Conservation (phyloP, 2,113 vertebrate genomes). For the Bungarus multicinctus region DNA sequence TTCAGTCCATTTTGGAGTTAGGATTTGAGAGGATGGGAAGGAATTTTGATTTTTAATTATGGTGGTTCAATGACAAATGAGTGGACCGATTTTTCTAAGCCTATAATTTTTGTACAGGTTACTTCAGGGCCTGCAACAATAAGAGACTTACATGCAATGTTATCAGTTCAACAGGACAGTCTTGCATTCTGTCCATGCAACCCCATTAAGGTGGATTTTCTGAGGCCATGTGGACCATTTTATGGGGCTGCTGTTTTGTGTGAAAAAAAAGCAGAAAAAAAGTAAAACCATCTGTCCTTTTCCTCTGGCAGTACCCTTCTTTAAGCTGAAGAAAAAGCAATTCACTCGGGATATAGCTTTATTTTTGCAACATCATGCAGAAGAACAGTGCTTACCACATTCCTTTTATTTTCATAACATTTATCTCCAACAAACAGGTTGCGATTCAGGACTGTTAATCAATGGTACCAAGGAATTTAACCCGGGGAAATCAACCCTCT, state of each 20-base stretch:
- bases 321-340: neutral
- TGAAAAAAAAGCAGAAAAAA: neutral
- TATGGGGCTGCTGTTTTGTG: neutral
- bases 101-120: neutral
- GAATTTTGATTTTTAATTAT: neutral
- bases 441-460: conserved; percentile 2
- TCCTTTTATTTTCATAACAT: neutral
- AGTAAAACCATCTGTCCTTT: neutral
- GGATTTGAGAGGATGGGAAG: neutral
- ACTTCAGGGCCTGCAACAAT: neutral
- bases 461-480: neutral
- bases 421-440: neutral
- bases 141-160: neutral
- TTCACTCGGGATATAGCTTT: neutral
- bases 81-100: neutral
- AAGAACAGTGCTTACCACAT: neutral
- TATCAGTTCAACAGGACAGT: neutral
- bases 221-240: neutral
- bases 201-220: conserved; percentile 18
- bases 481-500: conserved; percentile 37
- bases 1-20: neutral
- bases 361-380: neutral
- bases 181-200: neutral
- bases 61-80: neutral
- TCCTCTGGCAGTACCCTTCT: neutral